These are phyloP conservation scores for Sminthurides bifidus DNA, from an alignment of 1,140 invertebrate species.

Conservation along the genomic window DNA sequence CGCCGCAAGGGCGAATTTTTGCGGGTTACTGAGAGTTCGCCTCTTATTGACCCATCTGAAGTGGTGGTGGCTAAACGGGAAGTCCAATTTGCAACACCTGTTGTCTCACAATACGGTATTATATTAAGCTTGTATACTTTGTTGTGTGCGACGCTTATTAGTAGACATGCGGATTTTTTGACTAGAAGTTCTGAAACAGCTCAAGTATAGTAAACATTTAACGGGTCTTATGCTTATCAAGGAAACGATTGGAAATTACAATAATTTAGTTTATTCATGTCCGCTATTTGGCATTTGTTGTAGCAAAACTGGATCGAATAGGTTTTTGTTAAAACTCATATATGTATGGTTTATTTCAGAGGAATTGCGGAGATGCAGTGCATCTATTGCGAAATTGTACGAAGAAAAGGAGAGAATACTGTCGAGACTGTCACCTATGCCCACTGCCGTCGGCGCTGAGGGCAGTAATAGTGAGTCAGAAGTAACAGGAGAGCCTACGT, in stretches of 20 bases:
- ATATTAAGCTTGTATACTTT: not conserved
- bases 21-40: slow-evolving; percentile 41
- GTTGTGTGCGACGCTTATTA: not conserved
- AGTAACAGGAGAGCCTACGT: slow-evolving; percentile 37
- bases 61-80: slow-evolving; percentile 60
- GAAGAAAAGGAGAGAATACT: slow-evolving; percentile 60
- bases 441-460: slow-evolving; percentile 50
- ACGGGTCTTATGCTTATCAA: no score
- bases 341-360: slow-evolving; percentile 40
- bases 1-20: slow-evolving; percentile 37
- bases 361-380: slow-evolving; percentile 57
- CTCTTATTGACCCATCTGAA: slow-evolving; percentile 65
- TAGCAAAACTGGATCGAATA: not conserved
- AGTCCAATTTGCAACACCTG: slow-evolving; percentile 61
- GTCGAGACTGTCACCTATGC: slow-evolving; percentile 58
- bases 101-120: slow-evolving; percentile 63
- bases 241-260: no score
- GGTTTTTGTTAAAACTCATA: not conserved
- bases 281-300: not conserved
- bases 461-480: slow-evolving; percentile 38
- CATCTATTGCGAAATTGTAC: slow-evolving; percentile 54
- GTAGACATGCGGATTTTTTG: not conserved
- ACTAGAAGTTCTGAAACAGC: no score
- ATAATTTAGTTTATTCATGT: no score
- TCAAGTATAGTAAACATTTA: no score